Percentiles rank a stretch among this genome's conserved stretches.
phyloP scores from a whole-genome alignment of 2,888 invertebrate species.

The Bugula neritina region DNA sequence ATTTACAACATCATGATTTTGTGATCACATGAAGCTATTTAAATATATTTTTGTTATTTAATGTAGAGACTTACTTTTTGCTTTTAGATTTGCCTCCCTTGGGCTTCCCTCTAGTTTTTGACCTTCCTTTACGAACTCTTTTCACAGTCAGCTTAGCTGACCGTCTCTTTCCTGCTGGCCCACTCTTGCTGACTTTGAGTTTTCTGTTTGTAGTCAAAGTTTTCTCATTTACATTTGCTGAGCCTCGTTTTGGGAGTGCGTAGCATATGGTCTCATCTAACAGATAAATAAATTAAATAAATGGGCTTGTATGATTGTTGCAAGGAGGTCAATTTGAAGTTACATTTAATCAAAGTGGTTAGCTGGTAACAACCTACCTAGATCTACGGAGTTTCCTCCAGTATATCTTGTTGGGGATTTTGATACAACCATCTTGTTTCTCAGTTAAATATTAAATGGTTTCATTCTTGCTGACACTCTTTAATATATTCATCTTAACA shows the following conservation, averaged over 20 bases:
- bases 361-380: background rate
- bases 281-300: background rate
- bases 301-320: background rate
- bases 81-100: background rate
- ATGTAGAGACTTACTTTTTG: background rate
- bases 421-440: slow-evolving; percentile 14
- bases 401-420: background rate
- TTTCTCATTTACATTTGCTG: background rate
- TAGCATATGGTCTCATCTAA: background rate
- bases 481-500: background rate
- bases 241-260: slow-evolving; percentile 10
- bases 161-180: background rate
- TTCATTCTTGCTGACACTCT: background rate
- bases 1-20: no score
- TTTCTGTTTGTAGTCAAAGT: background rate
- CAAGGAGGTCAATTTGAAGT: no score
- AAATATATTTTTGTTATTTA: no score
- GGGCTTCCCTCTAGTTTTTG: slow-evolving; percentile 4
- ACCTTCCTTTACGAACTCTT: background rate
- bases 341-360: no score
- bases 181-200: no score
- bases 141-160: background rate
- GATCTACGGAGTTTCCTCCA: background rate
- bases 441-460: background rate
- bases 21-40: no score